Percentiles rank a stretch among this genome's conserved stretches.
Evolutionary conservation across 2,113 vertebrate species (phyloP).

Genomic region (Pelmatolapia mariae): DNA sequence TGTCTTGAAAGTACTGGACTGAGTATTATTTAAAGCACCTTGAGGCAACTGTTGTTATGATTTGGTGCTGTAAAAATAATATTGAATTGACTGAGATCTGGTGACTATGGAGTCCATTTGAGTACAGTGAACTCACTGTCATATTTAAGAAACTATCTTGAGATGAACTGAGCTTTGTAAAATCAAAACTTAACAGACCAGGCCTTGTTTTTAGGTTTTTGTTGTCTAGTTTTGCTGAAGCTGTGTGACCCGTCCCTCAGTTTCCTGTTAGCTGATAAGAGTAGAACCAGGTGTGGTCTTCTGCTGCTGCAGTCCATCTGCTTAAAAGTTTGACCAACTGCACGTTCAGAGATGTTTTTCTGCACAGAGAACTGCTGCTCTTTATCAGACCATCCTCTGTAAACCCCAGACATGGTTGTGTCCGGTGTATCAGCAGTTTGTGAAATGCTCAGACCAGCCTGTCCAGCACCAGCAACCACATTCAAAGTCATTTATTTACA

Average conservation of each 20-base stretch:
- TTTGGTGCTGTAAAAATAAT: background rate
- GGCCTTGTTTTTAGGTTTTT: background rate
- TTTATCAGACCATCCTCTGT: background rate
- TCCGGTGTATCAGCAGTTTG: background rate
- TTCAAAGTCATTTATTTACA: background rate
- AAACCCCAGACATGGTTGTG: background rate
- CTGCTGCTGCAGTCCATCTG: background rate
- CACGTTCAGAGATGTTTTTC: background rate
- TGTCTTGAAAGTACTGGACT: background rate
- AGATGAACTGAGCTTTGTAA: background rate
- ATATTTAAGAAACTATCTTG: background rate
- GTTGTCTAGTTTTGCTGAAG: background rate
- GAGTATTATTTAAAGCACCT: background rate
- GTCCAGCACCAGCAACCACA: background rate
- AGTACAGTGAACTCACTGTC: rapidly evolving
- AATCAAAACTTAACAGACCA: background rate
- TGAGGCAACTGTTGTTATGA: background rate
- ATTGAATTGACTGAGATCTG: background rate
- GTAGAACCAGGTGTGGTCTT: background rate
- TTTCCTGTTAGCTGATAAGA: background rate
- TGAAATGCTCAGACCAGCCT: background rate
- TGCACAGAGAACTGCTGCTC: background rate
- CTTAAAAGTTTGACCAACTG: background rate
- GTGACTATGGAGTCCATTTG: background rate
- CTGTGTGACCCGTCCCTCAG: background rate